phyloP scores from a whole-genome alignment of 1,140 invertebrate genomes.

The Pentalonia nigronervosa region DNA sequence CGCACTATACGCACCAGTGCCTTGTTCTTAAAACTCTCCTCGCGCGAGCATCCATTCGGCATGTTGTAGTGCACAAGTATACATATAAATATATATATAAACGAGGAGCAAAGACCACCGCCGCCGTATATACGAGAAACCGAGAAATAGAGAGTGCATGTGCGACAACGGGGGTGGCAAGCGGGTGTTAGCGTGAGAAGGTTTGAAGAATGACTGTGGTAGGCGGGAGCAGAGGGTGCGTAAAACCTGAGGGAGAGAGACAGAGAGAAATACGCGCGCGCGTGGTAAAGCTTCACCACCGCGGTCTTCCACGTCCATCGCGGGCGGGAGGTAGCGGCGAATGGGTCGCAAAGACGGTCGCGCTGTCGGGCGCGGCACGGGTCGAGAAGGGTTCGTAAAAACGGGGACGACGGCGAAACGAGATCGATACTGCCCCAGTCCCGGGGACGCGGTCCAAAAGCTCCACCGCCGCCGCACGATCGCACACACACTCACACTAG shows the following conservation, averaged over 20 bases:
- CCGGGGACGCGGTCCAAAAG: constrained; percentile 56
- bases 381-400: constrained; percentile 21
- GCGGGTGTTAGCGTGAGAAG: not conserved
- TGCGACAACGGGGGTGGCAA: not conserved
- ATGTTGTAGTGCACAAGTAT: not conserved
- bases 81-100: not conserved
- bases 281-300: not conserved
- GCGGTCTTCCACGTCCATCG: not conserved
- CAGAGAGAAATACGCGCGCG: not conserved
- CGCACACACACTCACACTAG: not conserved
- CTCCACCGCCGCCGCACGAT: not conserved
- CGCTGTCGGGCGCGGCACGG: not conserved
- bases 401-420: constrained; percentile 36
- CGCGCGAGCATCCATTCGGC: not conserved
- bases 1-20: not conserved
- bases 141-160: not conserved
- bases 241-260: not conserved
- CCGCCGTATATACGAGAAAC: not conserved
- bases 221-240: not conserved
- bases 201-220: too few relatives aligned
- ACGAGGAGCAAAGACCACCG: not conserved
- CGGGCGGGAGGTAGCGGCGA: not conserved
- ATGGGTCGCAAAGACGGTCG: not conserved
- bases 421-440: constrained; percentile 56
- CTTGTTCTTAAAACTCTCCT: not conserved